Conservation (phyloP, 1,140 invertebrate species). For the Phortica variegata region DNA sequence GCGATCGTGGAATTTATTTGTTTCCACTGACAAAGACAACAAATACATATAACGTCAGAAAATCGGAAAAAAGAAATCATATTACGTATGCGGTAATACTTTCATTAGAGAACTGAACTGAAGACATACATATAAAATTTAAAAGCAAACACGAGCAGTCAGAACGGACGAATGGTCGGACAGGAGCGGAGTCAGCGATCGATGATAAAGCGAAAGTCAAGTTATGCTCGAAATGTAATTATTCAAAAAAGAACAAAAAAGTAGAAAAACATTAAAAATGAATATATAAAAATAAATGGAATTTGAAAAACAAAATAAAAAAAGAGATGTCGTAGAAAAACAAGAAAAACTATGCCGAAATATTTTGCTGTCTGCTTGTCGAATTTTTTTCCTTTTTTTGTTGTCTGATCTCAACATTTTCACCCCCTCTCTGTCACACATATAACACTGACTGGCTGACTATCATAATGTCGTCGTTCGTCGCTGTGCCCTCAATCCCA, state of each 20-base stretch:
- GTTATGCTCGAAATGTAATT: slow-evolving; percentile 50
- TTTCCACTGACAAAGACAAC: too few species aligned
- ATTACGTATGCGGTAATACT: slow-evolving; percentile 40
- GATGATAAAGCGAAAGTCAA: slow-evolving; percentile 51
- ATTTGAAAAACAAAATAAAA: not conserved
- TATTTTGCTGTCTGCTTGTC: slow-evolving; percentile 22
- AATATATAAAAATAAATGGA: slow-evolving; percentile 3
- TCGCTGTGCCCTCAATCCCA: too few species aligned
- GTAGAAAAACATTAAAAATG: slow-evolving; percentile 14
- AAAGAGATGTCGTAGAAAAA: too few species aligned
- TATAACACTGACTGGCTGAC: too few species aligned
- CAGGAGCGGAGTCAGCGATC: slow-evolving; percentile 30
- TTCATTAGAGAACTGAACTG: too few species aligned
- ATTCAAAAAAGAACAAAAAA: slow-evolving; percentile 12
- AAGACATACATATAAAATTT: too few species aligned
- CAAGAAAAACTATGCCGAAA: slow-evolving; percentile 24
- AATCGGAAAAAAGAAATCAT: slow-evolving; percentile 2
- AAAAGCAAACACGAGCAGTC: not conserved
- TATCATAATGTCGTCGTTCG: slow-evolving; percentile 33
- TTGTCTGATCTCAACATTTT: slow-evolving; percentile 27
- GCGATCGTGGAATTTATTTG: slow-evolving; percentile 43
- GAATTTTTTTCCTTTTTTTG: slow-evolving; percentile 14
- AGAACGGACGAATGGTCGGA: slow-evolving; percentile 1
- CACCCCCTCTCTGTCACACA: too few species aligned
- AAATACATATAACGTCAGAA: too few species aligned